Percentiles rank a stretch among this genome's conserved stretches.
Evolutionary conservation across 2,888 invertebrate species (phyloP).

Genomic region (Toxonevra muliebris): DNA sequence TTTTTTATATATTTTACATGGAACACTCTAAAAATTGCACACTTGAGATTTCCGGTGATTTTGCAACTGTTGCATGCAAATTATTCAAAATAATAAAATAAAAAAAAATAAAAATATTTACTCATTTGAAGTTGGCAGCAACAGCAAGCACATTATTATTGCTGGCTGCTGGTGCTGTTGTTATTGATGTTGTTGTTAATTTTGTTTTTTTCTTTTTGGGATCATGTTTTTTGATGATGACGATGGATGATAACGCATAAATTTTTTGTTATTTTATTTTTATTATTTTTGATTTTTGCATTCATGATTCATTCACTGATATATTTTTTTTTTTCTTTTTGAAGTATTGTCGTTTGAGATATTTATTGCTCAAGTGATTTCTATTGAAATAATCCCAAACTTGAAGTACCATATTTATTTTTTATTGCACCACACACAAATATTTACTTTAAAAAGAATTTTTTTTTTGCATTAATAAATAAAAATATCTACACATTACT

Average conservation of each 20-base stretch:
- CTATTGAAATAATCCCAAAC: too few relatives aligned
- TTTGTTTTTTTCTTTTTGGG: not conserved
- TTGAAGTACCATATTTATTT: too few relatives aligned
- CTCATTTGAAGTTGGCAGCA: not conserved
- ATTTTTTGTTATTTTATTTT: constrained; percentile 6
- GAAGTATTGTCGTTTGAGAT: too few relatives aligned
- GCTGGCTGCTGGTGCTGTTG: constrained; percentile 11
- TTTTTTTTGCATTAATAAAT: too few relatives aligned
- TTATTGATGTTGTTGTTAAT: not conserved
- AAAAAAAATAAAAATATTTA: not conserved
- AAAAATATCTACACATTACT: too few relatives aligned
- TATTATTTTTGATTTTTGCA: too few relatives aligned
- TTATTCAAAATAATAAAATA: not conserved
- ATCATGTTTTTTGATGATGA: not conserved
- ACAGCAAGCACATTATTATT: constrained; percentile 4
- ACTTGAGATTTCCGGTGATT: constrained; percentile 25
- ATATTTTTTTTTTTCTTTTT: too few relatives aligned
- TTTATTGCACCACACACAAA: too few relatives aligned
- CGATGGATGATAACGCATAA: constrained; percentile 11
- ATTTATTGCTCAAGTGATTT: too few relatives aligned
- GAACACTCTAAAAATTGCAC: constrained; percentile 9
- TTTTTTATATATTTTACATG: not conserved
- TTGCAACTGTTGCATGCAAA: constrained; percentile 2
- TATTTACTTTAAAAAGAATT: too few relatives aligned
- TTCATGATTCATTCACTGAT: too few relatives aligned